Conservation (phyloP, 2,888 invertebrate species). For the Cerceris ruficornis region DNA sequence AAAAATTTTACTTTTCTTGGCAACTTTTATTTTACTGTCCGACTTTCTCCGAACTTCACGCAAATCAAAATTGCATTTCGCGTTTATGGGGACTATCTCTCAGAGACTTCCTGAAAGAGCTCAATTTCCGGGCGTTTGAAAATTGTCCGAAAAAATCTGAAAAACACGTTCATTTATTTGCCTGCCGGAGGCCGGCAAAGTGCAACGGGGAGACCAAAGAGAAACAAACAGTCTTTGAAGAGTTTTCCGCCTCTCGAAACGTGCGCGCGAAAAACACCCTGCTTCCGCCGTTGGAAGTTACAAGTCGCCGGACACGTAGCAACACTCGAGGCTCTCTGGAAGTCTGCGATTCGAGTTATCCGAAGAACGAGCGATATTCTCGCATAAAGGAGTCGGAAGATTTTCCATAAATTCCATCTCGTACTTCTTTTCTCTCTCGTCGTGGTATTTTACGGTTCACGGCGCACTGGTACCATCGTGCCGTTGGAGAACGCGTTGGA, state of each 20-base stretch:
- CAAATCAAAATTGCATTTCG: too few relatives aligned
- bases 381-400: too few relatives aligned
- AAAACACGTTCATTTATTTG: conserved; percentile 43
- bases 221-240: conserved; percentile 53
- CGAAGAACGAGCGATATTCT: too few relatives aligned
- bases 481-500: background rate
- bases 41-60: too few relatives aligned
- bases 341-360: background rate
- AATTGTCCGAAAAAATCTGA: conserved; percentile 15
- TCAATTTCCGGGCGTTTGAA: background rate
- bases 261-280: conserved; percentile 1
- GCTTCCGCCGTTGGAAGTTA: conserved; percentile 14
- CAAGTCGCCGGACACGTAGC: background rate
- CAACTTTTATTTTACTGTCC: too few relatives aligned
- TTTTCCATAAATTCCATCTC: too few relatives aligned
- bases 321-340: background rate
- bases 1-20: too few relatives aligned
- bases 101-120: background rate
- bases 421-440: too few relatives aligned
- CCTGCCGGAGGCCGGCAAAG: conserved; percentile 8
- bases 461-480: background rate
- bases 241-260: conserved; percentile 14
- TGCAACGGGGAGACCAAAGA: conserved; percentile 20
- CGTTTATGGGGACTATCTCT: too few relatives aligned
- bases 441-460: too few relatives aligned